phyloP scores from a whole-genome alignment of 1,140 invertebrate species.

The Cataglyphis hispanica region DNA sequence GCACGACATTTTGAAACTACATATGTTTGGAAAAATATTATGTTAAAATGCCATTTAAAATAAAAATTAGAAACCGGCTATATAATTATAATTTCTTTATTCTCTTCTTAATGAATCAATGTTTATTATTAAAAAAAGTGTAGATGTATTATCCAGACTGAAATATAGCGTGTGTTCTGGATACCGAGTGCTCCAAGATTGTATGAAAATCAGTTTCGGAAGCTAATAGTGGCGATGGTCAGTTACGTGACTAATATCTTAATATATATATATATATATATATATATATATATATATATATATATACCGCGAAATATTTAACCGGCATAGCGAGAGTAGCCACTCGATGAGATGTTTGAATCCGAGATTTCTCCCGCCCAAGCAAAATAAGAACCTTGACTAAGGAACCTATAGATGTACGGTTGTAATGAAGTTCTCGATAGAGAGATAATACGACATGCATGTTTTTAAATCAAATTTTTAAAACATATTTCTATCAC shows the following conservation, averaged over 20 bases:
- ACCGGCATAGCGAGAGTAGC: neutral
- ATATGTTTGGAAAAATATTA: neutral
- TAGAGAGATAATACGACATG: neutral
- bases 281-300: too few species aligned
- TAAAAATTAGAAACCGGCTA: neutral
- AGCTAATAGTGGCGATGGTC: conserved; percentile 12
- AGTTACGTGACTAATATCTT: conserved; percentile 43
- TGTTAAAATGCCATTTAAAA: neutral
- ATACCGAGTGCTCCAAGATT: conserved; percentile 4
- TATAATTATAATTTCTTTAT: conserved; percentile 16
- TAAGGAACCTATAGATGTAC: conserved; percentile 25
- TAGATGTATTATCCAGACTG: neutral
- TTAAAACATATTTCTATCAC: neutral
- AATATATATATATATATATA: too few species aligned
- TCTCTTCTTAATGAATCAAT: neutral
- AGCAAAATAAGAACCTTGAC: conserved; percentile 46
- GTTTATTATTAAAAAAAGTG: neutral
- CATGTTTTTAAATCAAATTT: neutral
- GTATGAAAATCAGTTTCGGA: conserved; percentile 32
- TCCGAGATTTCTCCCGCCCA: conserved; percentile 53
- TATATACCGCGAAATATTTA: conserved; percentile 46
- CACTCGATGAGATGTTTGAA: conserved; percentile 52
- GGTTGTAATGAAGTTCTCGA: neutral
- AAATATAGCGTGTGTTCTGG: conserved; percentile 24
- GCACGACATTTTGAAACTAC: neutral